phyloP scores from a whole-genome alignment of 2,888 invertebrate genomes.

The Athalia circularis region DNA sequence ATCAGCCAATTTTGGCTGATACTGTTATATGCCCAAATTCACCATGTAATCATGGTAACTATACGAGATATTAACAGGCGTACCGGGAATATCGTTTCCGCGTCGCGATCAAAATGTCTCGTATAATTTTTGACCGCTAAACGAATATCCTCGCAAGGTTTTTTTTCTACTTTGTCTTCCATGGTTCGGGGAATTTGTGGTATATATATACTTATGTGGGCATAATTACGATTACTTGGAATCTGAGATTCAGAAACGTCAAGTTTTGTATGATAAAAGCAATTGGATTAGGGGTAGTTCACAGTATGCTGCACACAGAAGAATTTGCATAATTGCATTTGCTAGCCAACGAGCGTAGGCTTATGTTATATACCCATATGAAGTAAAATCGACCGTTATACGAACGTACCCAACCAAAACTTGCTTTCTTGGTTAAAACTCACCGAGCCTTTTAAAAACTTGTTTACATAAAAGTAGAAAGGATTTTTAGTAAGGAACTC shows the following conservation, averaged over 20 bases:
- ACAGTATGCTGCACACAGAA: not conserved
- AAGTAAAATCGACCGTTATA: constrained; percentile 9
- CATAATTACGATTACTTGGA: too few relatives aligned
- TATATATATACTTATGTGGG: too few relatives aligned
- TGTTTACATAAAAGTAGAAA: too few relatives aligned
- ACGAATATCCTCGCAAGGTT: too few relatives aligned
- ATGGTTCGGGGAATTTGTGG: too few relatives aligned
- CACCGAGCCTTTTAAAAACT: not conserved
- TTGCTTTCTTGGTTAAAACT: not conserved
- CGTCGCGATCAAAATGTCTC: not conserved
- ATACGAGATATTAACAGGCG: not conserved
- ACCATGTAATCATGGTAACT: constrained; percentile 1
- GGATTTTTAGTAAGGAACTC: too few relatives aligned
- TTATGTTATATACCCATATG: too few relatives aligned
- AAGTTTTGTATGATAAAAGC: not conserved
- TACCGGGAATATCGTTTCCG: not conserved
- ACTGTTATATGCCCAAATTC: not conserved
- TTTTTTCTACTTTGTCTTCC: too few relatives aligned
- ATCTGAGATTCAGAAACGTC: too few relatives aligned
- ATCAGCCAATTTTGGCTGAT: constrained; percentile 5
- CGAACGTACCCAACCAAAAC: not conserved
- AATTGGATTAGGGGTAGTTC: not conserved
- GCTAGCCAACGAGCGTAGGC: constrained; percentile 17
- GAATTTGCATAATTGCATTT: constrained; percentile 37
- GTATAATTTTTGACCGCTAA: constrained; percentile 24